Conservation (phyloP, 2,113 vertebrate genomes). For the Petrocephalus microphthalmus region DNA sequence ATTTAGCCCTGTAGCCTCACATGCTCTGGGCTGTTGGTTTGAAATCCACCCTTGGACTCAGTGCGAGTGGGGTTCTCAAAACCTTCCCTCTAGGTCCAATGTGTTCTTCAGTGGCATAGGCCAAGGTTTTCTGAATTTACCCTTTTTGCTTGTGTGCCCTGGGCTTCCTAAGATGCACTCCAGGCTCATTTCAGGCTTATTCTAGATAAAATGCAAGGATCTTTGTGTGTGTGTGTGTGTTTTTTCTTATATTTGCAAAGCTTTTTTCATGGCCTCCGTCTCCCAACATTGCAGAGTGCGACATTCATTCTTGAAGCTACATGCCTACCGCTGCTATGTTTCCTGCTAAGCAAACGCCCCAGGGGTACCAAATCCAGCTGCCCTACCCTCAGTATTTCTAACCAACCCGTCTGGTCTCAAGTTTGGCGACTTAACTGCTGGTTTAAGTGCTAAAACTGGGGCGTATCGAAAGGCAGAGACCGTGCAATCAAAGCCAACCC, state of each 20-base stretch:
- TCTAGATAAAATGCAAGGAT: not conserved
- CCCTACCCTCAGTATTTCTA: not conserved
- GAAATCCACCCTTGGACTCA: not conserved
- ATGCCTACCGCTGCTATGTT: not conserved
- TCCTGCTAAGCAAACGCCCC: not conserved
- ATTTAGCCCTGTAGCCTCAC: not conserved
- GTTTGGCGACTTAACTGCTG: not conserved
- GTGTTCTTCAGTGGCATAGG: not conserved
- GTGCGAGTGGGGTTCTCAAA: not conserved
- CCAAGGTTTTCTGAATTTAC: not conserved
- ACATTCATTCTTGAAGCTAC: not conserved
- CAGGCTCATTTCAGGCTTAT: not conserved
- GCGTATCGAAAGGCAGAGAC: constrained; percentile 6
- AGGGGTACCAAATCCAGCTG: not conserved
- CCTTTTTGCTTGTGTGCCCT: not conserved
- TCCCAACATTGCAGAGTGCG: not conserved
- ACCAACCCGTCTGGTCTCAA: not conserved
- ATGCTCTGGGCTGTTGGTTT: not conserved
- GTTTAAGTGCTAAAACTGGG: constrained; percentile 9
- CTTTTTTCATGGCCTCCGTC: not conserved
- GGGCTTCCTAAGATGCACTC: not conserved
- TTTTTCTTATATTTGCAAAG: not conserved
- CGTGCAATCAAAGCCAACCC: not conserved
- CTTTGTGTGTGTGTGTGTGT: not conserved
- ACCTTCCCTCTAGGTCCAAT: not conserved